Conservation (phyloP, 2,888 invertebrate species). For the Bombylius major region DNA sequence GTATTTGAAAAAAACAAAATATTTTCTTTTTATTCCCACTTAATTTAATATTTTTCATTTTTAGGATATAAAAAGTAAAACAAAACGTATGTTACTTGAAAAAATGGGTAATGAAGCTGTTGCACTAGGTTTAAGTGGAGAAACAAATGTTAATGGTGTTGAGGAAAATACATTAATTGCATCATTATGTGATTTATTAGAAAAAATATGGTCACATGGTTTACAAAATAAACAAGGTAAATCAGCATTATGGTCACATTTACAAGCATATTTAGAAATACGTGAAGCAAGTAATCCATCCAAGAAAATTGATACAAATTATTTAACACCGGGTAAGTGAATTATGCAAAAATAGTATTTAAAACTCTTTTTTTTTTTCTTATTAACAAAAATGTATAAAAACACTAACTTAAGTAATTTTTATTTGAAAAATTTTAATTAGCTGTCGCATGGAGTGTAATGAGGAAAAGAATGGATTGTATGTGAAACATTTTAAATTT, state of each 20-base stretch:
- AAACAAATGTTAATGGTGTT: constrained; percentile 55
- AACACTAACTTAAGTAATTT: not conserved
- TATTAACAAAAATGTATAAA: not conserved
- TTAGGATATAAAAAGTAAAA: constrained; percentile 85
- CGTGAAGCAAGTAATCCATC: constrained; percentile 51
- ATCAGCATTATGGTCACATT: constrained; percentile 93
- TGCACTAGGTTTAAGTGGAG: constrained; percentile 79
- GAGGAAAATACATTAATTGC: constrained; percentile 98
- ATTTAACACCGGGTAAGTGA: constrained; percentile 41
- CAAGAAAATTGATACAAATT: constrained; percentile 42
- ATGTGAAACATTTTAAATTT: constrained; percentile 39
- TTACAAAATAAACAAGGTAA: constrained; percentile 92
- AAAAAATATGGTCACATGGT: constrained; percentile 96
- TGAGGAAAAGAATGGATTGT: constrained; percentile 85
- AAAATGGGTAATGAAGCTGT: constrained; percentile 97
- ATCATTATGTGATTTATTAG: constrained; percentile 92
- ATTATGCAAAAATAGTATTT: not conserved
- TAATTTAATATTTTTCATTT: not conserved
- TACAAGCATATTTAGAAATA: constrained; percentile 76
- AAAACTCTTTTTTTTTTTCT: constrained; percentile 5
- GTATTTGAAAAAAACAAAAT: not conserved
- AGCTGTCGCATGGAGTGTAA: constrained; percentile 88
- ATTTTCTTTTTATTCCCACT: not conserved
- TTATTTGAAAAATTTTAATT: constrained; percentile 17
- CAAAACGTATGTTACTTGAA: constrained; percentile 96